Conservation (phyloP, 2,113 vertebrate genomes). For the Gadus macrocephalus region DNA sequence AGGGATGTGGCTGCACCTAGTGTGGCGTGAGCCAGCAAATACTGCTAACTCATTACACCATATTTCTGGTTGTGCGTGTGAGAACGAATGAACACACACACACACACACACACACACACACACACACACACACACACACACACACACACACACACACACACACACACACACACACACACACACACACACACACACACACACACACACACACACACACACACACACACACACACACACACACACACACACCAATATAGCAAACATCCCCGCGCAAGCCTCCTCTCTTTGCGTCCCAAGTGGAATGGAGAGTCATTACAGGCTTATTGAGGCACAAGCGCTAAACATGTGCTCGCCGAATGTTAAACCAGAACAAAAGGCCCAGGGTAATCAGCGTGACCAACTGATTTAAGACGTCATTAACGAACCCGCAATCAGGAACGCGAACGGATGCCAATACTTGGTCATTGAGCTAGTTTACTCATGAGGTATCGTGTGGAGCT, state of each 20-base stretch:
- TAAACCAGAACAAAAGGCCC: background rate
- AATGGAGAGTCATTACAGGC: constrained; percentile 14
- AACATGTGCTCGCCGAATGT: constrained; percentile 8
- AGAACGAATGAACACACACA: too few species aligned
- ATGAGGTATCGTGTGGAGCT: too few species aligned
- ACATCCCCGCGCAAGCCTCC: constrained; percentile 1
- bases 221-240: too few species aligned
- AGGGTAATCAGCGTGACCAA: background rate
- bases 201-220: too few species aligned
- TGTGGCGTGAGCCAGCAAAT: background rate
- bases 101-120: too few species aligned
- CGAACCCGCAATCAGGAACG: background rate
- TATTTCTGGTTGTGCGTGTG: background rate
- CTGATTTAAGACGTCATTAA: background rate
- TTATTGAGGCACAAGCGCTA: constrained; percentile 6
- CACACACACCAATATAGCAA: background rate
- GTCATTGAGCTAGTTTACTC: too few species aligned
- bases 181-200: too few species aligned
- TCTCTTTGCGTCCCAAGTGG: background rate
- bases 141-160: too few species aligned
- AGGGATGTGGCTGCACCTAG: background rate
- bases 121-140: too few species aligned
- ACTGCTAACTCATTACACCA: background rate
- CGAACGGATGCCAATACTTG: too few species aligned
- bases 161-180: too few species aligned